These are phyloP conservation scores for Notolepis coatsorum DNA, from an alignment of 2,797 vertebrate genomes.

Conservation along the genomic window DNA sequence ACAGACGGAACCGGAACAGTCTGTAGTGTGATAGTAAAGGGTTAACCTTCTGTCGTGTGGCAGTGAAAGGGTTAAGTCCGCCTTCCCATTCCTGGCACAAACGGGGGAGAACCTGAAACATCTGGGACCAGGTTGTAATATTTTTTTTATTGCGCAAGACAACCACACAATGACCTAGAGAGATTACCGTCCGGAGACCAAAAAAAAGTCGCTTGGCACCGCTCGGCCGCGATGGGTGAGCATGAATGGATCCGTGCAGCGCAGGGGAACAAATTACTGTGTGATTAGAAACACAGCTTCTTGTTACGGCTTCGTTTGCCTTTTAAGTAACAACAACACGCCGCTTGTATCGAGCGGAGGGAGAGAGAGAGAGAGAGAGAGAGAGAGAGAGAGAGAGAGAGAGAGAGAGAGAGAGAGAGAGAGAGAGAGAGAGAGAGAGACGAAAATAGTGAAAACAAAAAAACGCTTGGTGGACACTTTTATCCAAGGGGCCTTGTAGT, in stretches of 20 bases:
- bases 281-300: slow-evolving; percentile 21
- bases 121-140: too few species aligned
- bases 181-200: slow-evolving; percentile 16
- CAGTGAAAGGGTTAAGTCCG: slow-evolving; percentile 8
- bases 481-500: too few species aligned
- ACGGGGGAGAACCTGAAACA: slow-evolving; percentile 46
- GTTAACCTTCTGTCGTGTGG: too few species aligned
- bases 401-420: background rate
- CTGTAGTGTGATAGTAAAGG: too few species aligned
- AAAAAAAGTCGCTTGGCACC: slow-evolving; percentile 31
- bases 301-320: background rate
- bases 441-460: background rate
- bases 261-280: slow-evolving; percentile 26
- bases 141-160: slow-evolving; percentile 23
- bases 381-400: background rate
- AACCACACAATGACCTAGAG: slow-evolving; percentile 47
- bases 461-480: too few species aligned
- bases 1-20: too few species aligned
- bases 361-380: background rate
- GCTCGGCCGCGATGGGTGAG: slow-evolving; percentile 7
- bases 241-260: slow-evolving; percentile 34
- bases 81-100: background rate
- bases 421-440: background rate
- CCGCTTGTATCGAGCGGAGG: background rate
- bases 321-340: background rate